Evolutionary conservation across 1,140 invertebrate genomes (phyloP).

Genomic region (Plutomurus gul): DNA sequence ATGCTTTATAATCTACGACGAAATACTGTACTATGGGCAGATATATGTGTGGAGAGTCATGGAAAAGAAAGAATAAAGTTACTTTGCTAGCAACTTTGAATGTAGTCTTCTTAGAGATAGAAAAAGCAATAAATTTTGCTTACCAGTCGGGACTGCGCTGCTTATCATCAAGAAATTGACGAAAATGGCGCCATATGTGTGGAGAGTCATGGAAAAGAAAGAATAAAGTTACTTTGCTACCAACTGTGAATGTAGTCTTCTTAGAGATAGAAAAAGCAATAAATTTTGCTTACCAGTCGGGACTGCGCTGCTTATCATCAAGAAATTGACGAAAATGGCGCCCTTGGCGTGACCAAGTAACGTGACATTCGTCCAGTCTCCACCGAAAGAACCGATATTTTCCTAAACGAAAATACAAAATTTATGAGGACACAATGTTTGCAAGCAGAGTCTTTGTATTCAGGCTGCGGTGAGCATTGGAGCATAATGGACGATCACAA

Average conservation of each 20-base stretch:
- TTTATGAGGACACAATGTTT: neutral
- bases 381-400: slow-evolving; percentile 89
- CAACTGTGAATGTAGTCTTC: neutral
- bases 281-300: slow-evolving; percentile 75
- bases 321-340: slow-evolving; percentile 90
- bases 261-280: slow-evolving; percentile 1
- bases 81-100: no score
- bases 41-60: neutral
- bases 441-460: no score
- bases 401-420: slow-evolving; percentile 65
- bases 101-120: neutral
- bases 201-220: neutral
- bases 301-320: slow-evolving; percentile 88
- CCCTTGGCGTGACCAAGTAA: slow-evolving; percentile 93
- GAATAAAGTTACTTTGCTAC: neutral
- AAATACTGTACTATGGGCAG: no score
- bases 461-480: no score
- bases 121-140: slow-evolving; percentile 56
- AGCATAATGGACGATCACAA: neutral
- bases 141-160: slow-evolving; percentile 87
- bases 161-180: slow-evolving; percentile 93
- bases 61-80: neutral
- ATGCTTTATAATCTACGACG: no score
- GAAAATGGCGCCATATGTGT: slow-evolving; percentile 20
- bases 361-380: slow-evolving; percentile 90